Base-by-base conservation (phyloP, 1,140 invertebrate genomes). In the Mizuhopecten yessoensis region DNA sequence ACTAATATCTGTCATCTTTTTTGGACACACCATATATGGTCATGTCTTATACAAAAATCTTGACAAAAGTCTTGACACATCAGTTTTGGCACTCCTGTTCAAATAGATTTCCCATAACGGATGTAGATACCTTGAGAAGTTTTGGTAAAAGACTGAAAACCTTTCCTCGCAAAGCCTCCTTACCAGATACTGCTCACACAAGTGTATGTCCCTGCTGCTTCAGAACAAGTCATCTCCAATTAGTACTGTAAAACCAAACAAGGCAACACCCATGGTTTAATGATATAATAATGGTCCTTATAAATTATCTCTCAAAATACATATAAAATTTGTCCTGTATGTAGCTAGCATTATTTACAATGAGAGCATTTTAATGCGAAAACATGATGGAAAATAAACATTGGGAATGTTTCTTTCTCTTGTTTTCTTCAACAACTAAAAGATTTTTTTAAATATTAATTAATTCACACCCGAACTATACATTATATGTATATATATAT, bases 221-320 rank as follows among this genome's bases (percentile, higher is more conserved):
- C 57, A 29, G n/a, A 75, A 75, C 57, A 75, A 75, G 57, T 75
- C 17, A 75, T 75, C 57, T 75, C 57, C 57, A 75, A 75, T 75
- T 75, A 75, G 57, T 75, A 75, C 17, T 17, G 1, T 75, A 75
- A 75, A 75, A 75, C 57, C 57, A 75, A 75, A 75, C 57, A 75
- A 75, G 57, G 57, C 57, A 75, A 75, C 57, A 75, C 57, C 57
- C 57, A 75, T 75, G 23, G 57, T 75, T 75, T 75, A 75, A 75
- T 75, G 57, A 75, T 75, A 29, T 75, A 75, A 75, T n/a, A 75
- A 75, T n/a, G 17, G 42, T 15, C 42, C n/a, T 75, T 75, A 29
- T 75, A 75, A 75, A 29, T 75, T 75, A 29, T 75, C 57, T 75
- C 57, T 75, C 57, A 75, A 75, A 75, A 75, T 75, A 75, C 57